These are phyloP conservation scores for Onthophagus sagittarius DNA, from an alignment of 2,888 invertebrate genomes.

Conservation along the genomic window DNA sequence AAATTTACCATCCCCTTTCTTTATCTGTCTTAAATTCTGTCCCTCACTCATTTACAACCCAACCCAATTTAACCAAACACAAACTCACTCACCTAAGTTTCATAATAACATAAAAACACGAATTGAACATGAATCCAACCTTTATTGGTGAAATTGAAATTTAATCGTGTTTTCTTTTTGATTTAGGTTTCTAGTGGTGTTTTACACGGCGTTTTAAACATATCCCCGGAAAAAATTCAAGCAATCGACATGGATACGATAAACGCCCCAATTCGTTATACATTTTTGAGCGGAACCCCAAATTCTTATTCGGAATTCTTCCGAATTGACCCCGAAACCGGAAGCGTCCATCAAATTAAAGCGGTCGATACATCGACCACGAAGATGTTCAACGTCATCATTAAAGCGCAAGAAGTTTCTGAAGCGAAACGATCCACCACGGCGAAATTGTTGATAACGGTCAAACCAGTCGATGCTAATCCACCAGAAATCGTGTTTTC, in stretches of 20 bases:
- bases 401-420: slow-evolving; percentile 82
- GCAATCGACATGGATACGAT: slow-evolving; percentile 88
- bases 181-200: slow-evolving; percentile 74
- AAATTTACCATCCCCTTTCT: too few relatives aligned
- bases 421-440: slow-evolving; percentile 76
- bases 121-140: too few relatives aligned
- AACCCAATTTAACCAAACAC: too few relatives aligned
- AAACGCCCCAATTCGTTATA: slow-evolving; percentile 77
- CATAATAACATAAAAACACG: too few relatives aligned
- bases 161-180: neutral
- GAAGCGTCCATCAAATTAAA: slow-evolving; percentile 74
- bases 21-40: too few relatives aligned
- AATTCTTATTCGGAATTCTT: slow-evolving; percentile 75
- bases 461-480: slow-evolving; percentile 82
- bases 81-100: too few relatives aligned
- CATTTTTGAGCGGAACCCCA: slow-evolving; percentile 77
- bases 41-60: too few relatives aligned
- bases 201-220: slow-evolving; percentile 75
- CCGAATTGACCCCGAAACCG: slow-evolving; percentile 75
- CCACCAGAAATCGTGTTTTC: slow-evolving; percentile 75
- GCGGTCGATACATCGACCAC: slow-evolving; percentile 75
- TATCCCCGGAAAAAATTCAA: slow-evolving; percentile 84
- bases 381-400: slow-evolving; percentile 75
- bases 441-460: slow-evolving; percentile 75
- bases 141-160: neutral